phyloP scores from a whole-genome alignment of 1,140 invertebrate species.

The Trachelipus rathkii region DNA sequence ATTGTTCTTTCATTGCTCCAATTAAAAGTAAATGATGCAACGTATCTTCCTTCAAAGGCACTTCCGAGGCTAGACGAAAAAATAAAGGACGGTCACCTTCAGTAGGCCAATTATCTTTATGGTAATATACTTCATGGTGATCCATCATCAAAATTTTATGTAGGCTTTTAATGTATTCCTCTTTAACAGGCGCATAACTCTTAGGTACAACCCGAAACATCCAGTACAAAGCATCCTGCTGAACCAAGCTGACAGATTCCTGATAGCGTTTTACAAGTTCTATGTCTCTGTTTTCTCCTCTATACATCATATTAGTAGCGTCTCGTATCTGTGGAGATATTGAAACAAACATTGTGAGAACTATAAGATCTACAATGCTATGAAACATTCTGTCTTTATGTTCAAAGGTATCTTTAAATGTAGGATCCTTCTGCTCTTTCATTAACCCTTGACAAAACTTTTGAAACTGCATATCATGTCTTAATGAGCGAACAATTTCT shows the following conservation, averaged over 20 bases:
- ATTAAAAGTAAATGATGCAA: conserved; percentile 74
- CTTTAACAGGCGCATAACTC: conserved; percentile 65
- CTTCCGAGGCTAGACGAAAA: conserved; percentile 76
- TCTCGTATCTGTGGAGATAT: conserved; percentile 72
- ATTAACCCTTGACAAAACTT: conserved; percentile 67
- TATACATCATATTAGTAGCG: conserved; percentile 51
- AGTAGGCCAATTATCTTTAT: conserved; percentile 89
- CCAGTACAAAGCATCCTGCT: conserved; percentile 78
- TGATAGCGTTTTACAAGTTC: conserved; percentile 52
- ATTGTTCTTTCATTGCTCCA: conserved; percentile 66
- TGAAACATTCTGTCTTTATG: conserved; percentile 77
- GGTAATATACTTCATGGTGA: conserved; percentile 77
- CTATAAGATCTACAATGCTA: conserved; percentile 76
- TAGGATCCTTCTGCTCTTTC: conserved; percentile 58
- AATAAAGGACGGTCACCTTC: conserved; percentile 76
- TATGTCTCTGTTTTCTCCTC: conserved; percentile 36
- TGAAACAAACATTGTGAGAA: conserved; percentile 76
- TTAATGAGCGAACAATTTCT: conserved; percentile 80
- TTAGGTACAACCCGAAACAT: conserved; percentile 71
- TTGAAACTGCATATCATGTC: conserved; percentile 70
- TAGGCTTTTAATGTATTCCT: conserved; percentile 67
- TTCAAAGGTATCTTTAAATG: conserved; percentile 58
- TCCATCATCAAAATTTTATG: conserved; percentile 59
- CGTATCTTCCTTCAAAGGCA: conserved; percentile 77
- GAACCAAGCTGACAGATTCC: conserved; percentile 67